Evolutionary conservation across 2,113 vertebrate species (phyloP).

Genomic region (Myiagra hebetior): DNA sequence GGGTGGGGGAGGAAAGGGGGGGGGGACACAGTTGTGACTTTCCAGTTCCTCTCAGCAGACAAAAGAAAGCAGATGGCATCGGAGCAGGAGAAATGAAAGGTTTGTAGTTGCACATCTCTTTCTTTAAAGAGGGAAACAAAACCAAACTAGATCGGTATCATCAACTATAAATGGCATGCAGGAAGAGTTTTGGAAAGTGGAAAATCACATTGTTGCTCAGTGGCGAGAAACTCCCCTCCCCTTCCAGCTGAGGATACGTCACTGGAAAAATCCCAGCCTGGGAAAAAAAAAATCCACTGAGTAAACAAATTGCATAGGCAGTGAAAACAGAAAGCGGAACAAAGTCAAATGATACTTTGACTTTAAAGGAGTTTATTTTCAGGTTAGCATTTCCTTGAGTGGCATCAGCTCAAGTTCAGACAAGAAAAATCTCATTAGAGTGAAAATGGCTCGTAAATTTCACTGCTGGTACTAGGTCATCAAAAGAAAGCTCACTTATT

Average conservation of each 20-base stretch:
- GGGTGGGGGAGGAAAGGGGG: no score
- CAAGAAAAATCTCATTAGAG: not conserved
- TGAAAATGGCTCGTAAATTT: not conserved
- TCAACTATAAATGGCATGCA: not conserved
- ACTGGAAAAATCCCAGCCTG: conserved; percentile 53
- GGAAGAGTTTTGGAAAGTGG: not conserved
- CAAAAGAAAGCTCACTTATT: not conserved
- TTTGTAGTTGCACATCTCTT: not conserved
- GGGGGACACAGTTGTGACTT: not conserved
- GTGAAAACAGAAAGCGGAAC: conserved; percentile 39
- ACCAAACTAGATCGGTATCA: not conserved
- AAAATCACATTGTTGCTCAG: conserved; percentile 3
- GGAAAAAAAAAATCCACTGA: not conserved
- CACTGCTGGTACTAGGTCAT: not conserved
- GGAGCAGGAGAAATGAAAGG: not conserved
- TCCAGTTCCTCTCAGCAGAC: not conserved
- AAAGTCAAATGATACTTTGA: not conserved
- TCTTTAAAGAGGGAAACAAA: conserved; percentile 18
- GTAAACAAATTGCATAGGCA: not conserved
- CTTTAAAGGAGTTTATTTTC: conserved; percentile 27
- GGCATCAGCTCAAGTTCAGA: not conserved
- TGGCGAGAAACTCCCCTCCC: not conserved
- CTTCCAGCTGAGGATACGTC: conserved; percentile 6
- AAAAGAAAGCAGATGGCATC: not conserved
- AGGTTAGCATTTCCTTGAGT: conserved; percentile 3